phyloP scores from a whole-genome alignment of 2,113 vertebrate species.

The Petaurus breviceps region DNA sequence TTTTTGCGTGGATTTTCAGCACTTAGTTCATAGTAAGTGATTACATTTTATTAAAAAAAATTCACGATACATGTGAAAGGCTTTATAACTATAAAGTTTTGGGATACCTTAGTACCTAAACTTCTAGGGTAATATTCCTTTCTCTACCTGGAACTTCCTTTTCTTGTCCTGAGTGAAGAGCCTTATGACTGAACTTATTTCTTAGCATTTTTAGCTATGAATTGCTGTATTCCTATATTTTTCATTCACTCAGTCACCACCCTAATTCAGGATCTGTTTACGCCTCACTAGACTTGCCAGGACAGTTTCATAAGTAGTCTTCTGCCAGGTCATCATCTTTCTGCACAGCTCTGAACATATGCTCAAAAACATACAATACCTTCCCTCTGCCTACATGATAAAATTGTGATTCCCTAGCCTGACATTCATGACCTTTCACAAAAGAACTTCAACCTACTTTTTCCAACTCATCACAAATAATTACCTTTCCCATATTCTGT shows the following conservation, averaged over 20 bases:
- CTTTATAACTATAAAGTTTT: not conserved
- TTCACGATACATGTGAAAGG: not conserved
- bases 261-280: not conserved
- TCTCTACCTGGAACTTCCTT: not conserved
- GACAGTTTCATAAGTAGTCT: not conserved
- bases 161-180: not conserved
- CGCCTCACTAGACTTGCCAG: no score
- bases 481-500: not conserved
- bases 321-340: not conserved
- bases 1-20: not conserved
- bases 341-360: not conserved
- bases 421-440: not conserved
- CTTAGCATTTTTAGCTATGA: not conserved
- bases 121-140: not conserved
- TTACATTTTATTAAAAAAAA: no score
- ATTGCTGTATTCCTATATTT: not conserved
- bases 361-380: not conserved
- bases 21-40: not conserved
- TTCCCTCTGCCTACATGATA: not conserved
- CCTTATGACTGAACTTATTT: not conserved
- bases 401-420: not conserved
- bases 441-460: not conserved
- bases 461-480: not conserved
- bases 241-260: not conserved
- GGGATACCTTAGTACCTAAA: not conserved